Conservation (phyloP, 92 coral and sea anemone genomes). For the Galaxea fascicularis region DNA sequence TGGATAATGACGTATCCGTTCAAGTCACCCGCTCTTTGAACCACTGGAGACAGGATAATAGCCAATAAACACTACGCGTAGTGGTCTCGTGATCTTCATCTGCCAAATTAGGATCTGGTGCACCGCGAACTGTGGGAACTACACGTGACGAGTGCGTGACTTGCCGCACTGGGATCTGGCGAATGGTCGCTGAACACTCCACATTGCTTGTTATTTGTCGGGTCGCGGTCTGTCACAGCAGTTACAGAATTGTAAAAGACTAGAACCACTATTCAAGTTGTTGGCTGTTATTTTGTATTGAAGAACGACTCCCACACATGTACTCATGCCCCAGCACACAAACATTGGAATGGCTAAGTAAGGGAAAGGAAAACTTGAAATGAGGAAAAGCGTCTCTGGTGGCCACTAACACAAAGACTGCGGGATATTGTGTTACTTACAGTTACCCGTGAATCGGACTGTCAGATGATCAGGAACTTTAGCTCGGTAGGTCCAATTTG, state of each 20-base stretch:
- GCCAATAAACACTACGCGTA: too few species aligned
- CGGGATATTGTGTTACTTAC: conserved; percentile 44
- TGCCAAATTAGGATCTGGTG: background rate
- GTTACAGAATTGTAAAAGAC: conserved; percentile 66
- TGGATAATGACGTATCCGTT: too few species aligned
- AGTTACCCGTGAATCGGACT: conserved; percentile 77
- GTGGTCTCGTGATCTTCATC: too few species aligned
- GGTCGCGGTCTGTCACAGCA: conserved; percentile 78
- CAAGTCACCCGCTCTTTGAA: too few species aligned
- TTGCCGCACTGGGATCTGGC: background rate
- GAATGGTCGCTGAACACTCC: background rate
- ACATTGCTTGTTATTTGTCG: conserved; percentile 49
- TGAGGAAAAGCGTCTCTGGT: background rate
- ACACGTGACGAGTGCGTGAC: background rate
- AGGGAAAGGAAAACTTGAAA: background rate
- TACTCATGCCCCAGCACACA: conserved; percentile 81
- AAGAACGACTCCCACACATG: conserved; percentile 74
- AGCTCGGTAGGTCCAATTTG: conserved; percentile 93
- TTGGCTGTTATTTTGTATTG: conserved; percentile 89
- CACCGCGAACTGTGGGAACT: background rate
- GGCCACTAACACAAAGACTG: background rate
- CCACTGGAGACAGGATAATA: too few species aligned
- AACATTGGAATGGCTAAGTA: conserved; percentile 89
- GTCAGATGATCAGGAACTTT: conserved; percentile 85
- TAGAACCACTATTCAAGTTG: conserved; percentile 62